Evolutionary conservation across 1,140 invertebrate species (phyloP).

Genomic region (Solenopsis invicta): DNA sequence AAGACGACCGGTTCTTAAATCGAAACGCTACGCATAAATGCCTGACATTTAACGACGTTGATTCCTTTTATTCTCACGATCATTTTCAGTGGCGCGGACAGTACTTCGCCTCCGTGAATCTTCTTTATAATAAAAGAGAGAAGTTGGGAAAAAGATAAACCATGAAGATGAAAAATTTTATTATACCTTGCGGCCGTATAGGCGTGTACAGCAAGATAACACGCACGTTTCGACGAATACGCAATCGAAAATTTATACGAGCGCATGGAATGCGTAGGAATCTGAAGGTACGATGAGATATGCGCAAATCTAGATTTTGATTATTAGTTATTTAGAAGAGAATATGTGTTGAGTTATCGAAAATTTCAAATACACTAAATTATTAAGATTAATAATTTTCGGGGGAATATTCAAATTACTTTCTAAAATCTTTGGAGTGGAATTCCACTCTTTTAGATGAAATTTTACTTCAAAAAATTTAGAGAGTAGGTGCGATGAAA

Average conservation of each 20-base stretch:
- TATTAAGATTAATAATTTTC: background rate
- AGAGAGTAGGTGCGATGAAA: background rate
- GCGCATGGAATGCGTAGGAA: background rate
- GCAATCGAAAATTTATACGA: background rate
- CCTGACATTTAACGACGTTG: constrained; percentile 58
- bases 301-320: background rate
- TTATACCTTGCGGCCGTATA: background rate
- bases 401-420: background rate
- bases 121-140: constrained; percentile 10
- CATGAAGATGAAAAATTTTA: constrained; percentile 35
- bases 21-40: constrained; percentile 19
- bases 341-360: background rate
- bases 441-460: too few species aligned
- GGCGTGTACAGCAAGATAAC: background rate
- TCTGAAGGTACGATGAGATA: background rate
- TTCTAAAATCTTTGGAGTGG: too few species aligned
- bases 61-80: constrained; percentile 49
- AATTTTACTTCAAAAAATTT: too few species aligned
- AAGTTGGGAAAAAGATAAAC: background rate
- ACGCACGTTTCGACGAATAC: background rate
- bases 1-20: constrained; percentile 69
- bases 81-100: background rate
- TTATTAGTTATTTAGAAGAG: background rate
- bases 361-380: background rate
- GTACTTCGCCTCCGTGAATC: constrained; percentile 46